Evolutionary conservation across 2,797 vertebrate species (phyloP).

Genomic region (Tolypeutes matacus): DNA sequence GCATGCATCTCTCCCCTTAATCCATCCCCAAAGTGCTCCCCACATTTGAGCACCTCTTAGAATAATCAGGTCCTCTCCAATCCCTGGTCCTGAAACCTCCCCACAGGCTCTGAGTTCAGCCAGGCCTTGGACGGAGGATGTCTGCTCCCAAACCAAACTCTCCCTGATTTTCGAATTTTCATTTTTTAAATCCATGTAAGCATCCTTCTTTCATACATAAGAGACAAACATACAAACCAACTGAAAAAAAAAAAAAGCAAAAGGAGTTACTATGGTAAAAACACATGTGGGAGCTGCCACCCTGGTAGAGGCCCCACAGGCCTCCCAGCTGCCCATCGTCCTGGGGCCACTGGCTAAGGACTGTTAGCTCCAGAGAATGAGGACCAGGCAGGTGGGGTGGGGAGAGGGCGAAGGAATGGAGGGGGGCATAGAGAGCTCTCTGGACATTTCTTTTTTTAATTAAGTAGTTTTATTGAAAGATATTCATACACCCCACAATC

Average conservation of each 20-base stretch:
- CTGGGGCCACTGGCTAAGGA: background rate
- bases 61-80: background rate
- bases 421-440: background rate
- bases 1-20: background rate
- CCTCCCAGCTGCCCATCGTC: background rate
- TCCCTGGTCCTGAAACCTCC: background rate
- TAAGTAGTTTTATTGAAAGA: no score
- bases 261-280: background rate
- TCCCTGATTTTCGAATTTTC: background rate
- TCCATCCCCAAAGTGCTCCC: background rate
- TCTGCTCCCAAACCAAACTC: background rate
- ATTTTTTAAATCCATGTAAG: background rate
- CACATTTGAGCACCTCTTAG: background rate
- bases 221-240: background rate
- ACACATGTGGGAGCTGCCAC: background rate
- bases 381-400: background rate
- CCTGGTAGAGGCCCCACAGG: background rate
- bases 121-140: background rate
- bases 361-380: background rate
- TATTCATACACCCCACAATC: no score
- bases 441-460: background rate
- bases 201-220: background rate
- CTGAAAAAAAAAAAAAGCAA: background rate
- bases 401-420: background rate
- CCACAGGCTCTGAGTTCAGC: background rate